These are phyloP conservation scores for Hyposoter dolosus DNA, from an alignment of 2,888 invertebrate species.

Conservation along the genomic window DNA sequence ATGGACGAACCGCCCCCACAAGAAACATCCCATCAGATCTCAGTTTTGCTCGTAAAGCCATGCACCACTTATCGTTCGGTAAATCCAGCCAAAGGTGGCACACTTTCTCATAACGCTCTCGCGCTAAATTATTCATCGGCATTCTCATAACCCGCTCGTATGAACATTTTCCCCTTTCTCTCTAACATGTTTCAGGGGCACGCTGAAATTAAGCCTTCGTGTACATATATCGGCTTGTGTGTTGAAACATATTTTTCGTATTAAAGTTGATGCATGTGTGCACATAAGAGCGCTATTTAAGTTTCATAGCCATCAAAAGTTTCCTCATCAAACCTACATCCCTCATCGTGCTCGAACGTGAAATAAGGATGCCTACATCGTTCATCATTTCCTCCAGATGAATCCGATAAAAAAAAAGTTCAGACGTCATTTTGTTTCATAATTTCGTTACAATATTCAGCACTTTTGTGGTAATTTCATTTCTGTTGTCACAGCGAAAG, in stretches of 20 bases:
- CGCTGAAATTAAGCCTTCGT: constrained; percentile 3
- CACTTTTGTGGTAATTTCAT: not conserved
- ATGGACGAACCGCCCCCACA: constrained; percentile 28
- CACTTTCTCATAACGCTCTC: constrained; percentile 51
- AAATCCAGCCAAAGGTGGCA: constrained; percentile 47
- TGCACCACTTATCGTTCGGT: constrained; percentile 66
- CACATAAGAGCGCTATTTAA: constrained; percentile 16
- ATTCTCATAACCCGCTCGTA: constrained; percentile 32
- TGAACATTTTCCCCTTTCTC: constrained; percentile 46
- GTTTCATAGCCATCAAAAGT: constrained; percentile 24
- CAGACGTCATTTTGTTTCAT: not conserved
- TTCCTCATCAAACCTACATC: constrained; percentile 15
- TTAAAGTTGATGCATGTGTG: constrained; percentile 6
- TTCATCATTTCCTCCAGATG: not conserved
- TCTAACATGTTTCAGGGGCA: constrained; percentile 44
- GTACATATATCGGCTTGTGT: not conserved
- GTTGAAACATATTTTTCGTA: constrained; percentile 8
- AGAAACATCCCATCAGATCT: constrained; percentile 28
- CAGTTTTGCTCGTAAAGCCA: constrained; percentile 66
- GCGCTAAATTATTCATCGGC: constrained; percentile 69
- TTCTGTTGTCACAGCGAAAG: not conserved
- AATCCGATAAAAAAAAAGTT: not conserved
- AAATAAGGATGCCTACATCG: not conserved
- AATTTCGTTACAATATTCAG: not conserved
- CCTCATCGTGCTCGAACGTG: not conserved